Evolutionary conservation across 2,888 invertebrate genomes (phyloP).

Genomic region (Therioaphis trifolii): DNA sequence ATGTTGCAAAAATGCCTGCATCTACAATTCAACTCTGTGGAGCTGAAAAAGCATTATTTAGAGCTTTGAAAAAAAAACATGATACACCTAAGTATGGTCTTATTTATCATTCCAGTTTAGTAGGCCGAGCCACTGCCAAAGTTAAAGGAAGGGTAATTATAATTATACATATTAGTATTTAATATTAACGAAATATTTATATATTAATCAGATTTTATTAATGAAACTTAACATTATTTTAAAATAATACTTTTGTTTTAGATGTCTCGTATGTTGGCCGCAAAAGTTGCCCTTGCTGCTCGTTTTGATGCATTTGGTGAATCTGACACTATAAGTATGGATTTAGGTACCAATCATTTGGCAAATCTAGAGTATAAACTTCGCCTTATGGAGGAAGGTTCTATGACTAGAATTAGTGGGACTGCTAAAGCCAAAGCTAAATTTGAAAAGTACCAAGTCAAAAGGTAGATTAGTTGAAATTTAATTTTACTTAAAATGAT

Average conservation of each 20-base stretch:
- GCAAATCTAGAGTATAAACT: constrained; percentile 87
- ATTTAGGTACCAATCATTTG: constrained; percentile 89
- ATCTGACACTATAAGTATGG: constrained; percentile 76
- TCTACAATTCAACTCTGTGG: constrained; percentile 98
- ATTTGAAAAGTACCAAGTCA: constrained; percentile 92
- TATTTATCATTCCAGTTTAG: constrained; percentile 94
- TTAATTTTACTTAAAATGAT: no score
- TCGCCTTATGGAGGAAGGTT: constrained; percentile 86
- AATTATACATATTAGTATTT: no score
- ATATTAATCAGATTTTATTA: not conserved
- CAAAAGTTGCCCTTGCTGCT: constrained; percentile 92
- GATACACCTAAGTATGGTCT: constrained; percentile 99
- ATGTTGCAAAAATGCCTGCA: constrained; percentile 96
- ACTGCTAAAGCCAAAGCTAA: constrained; percentile 89
- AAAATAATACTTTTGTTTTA: constrained; percentile 67
- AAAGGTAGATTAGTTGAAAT: constrained; percentile 75
- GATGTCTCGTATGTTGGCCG: constrained; percentile 95
- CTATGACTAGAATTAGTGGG: constrained; percentile 84
- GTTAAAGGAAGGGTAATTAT: constrained; percentile 81
- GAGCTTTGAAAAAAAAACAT: constrained; percentile 95
- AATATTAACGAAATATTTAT: not conserved
- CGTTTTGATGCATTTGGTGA: constrained; percentile 97
- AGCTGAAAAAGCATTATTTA: constrained; percentile 96
- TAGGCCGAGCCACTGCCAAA: constrained; percentile 88
- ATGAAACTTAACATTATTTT: not conserved